phyloP scores from a whole-genome alignment of 1,140 invertebrate species.

The Coptotermes formosanus region DNA sequence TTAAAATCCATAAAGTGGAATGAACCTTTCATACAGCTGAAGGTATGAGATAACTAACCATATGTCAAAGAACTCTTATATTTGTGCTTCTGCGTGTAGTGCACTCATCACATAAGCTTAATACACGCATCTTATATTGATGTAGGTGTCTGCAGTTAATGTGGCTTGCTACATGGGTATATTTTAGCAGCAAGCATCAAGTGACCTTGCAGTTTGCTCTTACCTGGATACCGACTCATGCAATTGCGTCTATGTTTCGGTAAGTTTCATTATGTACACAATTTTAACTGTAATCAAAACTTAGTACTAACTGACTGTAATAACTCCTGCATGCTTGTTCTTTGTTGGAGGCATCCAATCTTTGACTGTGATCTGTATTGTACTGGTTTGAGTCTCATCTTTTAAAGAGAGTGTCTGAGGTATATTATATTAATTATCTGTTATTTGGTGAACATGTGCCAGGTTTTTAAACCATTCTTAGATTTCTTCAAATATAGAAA shows the following conservation, averaged over 20 bases:
- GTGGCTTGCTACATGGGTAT: not conserved
- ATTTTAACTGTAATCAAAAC: not conserved
- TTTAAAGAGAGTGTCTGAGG: too few relatives aligned
- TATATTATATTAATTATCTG: too few relatives aligned
- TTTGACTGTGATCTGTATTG: too few relatives aligned
- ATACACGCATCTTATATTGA: not conserved
- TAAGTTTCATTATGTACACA: not conserved
- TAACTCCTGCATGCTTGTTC: too few relatives aligned
- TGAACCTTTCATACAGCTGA: not conserved
- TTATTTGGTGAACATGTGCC: too few relatives aligned
- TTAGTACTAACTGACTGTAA: too few relatives aligned
- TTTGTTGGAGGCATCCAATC: too few relatives aligned
- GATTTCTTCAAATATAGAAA: too few relatives aligned
- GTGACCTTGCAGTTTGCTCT: not conserved
- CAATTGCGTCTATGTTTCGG: conserved; percentile 14
- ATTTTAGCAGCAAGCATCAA: conserved; percentile 1
- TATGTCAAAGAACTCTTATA: not conserved
- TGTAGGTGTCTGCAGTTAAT: not conserved
- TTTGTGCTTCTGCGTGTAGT: not conserved
- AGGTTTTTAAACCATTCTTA: too few relatives aligned
- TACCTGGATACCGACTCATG: not conserved
- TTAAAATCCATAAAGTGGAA: not conserved
- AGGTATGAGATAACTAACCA: not conserved
- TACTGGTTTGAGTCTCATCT: too few relatives aligned
- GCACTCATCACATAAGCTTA: not conserved